Evolutionary conservation across 2,113 vertebrate species (phyloP).

Genomic region (Oplegnathus fasciatus): DNA sequence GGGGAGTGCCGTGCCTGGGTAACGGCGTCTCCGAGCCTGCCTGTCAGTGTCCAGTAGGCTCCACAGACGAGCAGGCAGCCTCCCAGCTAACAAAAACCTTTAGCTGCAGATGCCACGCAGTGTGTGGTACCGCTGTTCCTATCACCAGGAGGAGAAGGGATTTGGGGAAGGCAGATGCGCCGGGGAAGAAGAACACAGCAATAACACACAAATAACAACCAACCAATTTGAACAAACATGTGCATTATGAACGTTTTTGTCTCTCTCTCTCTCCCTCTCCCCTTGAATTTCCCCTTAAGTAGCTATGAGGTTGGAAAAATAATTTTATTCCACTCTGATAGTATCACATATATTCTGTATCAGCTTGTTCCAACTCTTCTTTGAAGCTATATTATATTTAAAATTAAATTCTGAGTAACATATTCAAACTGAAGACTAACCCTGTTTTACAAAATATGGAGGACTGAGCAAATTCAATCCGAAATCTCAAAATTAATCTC

Average conservation of each 20-base stretch:
- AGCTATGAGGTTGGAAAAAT: neutral
- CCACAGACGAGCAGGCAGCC: conserved; percentile 42
- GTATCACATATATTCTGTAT: neutral
- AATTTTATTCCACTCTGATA: neutral
- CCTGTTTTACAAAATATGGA: neutral
- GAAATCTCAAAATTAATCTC: neutral
- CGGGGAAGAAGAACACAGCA: conserved; percentile 3
- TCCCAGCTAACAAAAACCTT: conserved; percentile 69
- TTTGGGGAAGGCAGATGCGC: conserved; percentile 34
- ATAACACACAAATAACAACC: conserved; percentile 19
- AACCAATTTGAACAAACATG: neutral
- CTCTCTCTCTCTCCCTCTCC: neutral
- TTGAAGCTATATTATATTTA: neutral
- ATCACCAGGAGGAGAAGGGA: conserved; percentile 22
- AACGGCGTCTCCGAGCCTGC: conserved; percentile 35
- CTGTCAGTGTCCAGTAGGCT: conserved; percentile 57
- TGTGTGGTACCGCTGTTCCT: conserved; percentile 40
- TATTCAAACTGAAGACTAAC: neutral
- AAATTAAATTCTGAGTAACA: neutral
- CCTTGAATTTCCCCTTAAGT: neutral
- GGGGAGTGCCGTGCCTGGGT: conserved; percentile 43
- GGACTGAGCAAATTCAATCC: neutral
- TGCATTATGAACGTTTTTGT: neutral
- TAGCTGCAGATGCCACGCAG: conserved; percentile 70
- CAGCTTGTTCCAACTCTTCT: neutral